These are phyloP conservation scores for Drosophila seclusa DNA, from an alignment of 2,888 invertebrate species.

Conservation along the genomic window DNA sequence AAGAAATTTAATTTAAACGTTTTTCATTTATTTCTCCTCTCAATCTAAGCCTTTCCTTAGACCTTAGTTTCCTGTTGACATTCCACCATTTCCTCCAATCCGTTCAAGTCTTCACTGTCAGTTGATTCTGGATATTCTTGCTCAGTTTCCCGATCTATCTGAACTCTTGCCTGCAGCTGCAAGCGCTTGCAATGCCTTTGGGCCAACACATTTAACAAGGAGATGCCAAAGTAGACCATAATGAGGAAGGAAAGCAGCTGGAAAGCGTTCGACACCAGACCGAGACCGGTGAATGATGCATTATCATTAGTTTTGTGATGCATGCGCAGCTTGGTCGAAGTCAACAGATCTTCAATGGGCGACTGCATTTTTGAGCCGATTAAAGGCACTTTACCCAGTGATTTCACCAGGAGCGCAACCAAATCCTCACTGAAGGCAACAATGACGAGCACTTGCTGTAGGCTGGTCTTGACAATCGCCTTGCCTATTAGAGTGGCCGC, in stretches of 20 bases:
- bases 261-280: constrained; percentile 88
- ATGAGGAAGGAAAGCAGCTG: constrained; percentile 95
- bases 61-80: constrained; percentile 1
- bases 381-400: constrained; percentile 89
- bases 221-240: constrained; percentile 97
- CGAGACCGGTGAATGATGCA: constrained; percentile 85
- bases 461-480: constrained; percentile 98
- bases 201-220: constrained; percentile 98
- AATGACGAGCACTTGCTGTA: constrained; percentile 98
- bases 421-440: constrained; percentile 97
- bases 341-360: constrained; percentile 93
- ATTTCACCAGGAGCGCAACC: constrained; percentile 89
- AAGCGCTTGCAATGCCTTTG: constrained; percentile 92
- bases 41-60: neutral
- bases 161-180: constrained; percentile 81
- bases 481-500: constrained; percentile 99
- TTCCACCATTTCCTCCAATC: neutral
- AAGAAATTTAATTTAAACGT: constrained; percentile 45
- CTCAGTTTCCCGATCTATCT: neutral
- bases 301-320: constrained; percentile 84
- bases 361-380: constrained; percentile 93
- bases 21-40: constrained; percentile 5
- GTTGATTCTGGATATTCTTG: neutral
- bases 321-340: constrained; percentile 93
- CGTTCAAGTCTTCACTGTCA: neutral